Evolutionary conservation across 2,113 vertebrate genomes (phyloP).

Genomic region (Catharus minimus): DNA sequence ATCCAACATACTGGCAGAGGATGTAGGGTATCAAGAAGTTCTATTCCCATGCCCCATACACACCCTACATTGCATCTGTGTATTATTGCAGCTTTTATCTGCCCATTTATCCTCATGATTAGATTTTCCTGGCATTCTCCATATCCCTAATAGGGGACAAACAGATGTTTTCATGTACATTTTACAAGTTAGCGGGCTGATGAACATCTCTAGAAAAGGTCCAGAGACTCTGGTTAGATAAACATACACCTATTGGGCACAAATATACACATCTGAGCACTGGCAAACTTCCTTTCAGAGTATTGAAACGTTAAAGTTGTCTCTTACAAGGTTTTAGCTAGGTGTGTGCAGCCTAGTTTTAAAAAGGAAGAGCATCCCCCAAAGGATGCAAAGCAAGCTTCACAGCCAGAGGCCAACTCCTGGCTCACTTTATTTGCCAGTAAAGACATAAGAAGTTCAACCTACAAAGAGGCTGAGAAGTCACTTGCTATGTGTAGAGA

Average conservation of each 20-base stretch:
- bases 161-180: background rate
- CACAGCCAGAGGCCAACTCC: background rate
- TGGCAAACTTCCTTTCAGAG: background rate
- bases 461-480: background rate
- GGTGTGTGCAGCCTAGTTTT: background rate
- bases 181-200: background rate
- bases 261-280: rapidly evolving
- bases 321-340: background rate
- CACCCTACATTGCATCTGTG: background rate
- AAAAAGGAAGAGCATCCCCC: background rate
- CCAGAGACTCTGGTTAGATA: background rate
- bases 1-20: background rate
- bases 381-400: background rate
- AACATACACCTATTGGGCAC: background rate
- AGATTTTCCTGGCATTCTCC: background rate
- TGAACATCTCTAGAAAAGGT: background rate
- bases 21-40: background rate
- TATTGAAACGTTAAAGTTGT: background rate
- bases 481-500: background rate
- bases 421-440: background rate
- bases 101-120: background rate
- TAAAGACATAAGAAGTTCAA: background rate
- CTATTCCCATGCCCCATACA: background rate
- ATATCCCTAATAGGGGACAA: too few species aligned
- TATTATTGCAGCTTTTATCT: background rate